Conservation (phyloP, 53 echinoderm and acorn worm species). For the Zoroaster sp. region DNA sequence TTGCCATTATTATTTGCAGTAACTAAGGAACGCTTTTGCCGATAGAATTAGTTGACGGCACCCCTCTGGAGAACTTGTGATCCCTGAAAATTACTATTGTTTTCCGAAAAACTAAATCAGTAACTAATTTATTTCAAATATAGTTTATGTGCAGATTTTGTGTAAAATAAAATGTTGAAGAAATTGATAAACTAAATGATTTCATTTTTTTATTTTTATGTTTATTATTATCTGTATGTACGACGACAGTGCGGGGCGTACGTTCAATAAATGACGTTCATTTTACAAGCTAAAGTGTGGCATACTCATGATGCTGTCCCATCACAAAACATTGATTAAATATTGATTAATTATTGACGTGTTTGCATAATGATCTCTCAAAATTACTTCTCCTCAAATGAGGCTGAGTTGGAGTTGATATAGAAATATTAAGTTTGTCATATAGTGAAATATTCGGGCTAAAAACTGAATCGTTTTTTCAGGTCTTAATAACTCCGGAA, state of each 20-base stretch:
- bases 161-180: no score
- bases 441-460: background rate
- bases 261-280: background rate
- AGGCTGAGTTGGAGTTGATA: background rate
- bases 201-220: no score
- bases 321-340: background rate
- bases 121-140: no score
- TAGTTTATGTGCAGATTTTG: no score
- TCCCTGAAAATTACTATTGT: no score
- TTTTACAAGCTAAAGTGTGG: background rate
- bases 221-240: no score
- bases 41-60: background rate
- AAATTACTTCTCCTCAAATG: background rate
- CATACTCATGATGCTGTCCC: background rate
- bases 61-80: background rate
- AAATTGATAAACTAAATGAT: no score
- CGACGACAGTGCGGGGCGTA: no score
- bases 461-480: background rate
- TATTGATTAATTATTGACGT: slow-evolving; percentile 6
- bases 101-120: no score
- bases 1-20: slow-evolving; percentile 18
- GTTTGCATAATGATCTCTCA: background rate
- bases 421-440: background rate
- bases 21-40: slow-evolving; percentile 13
- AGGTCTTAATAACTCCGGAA: background rate